Percentiles rank a stretch among this genome's conserved stretches.
phyloP scores from a whole-genome alignment of 2,797 vertebrate species.

The Anabas testudineus region DNA sequence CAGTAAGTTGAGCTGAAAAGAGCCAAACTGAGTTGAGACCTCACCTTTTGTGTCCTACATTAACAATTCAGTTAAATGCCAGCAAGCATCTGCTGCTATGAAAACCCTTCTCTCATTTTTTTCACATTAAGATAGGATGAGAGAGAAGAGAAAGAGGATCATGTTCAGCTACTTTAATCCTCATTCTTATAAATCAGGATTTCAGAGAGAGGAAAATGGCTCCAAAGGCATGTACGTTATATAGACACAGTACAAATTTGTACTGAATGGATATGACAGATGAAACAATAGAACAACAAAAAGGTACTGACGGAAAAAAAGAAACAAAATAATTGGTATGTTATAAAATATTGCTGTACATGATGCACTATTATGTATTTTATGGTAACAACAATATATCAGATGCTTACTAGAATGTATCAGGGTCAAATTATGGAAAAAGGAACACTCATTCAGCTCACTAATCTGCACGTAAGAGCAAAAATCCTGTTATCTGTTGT shows the following conservation, averaged over 20 bases:
- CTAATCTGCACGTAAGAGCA: constrained; percentile 2
- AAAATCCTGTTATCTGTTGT: constrained; percentile 28
- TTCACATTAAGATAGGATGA: constrained; percentile 31
- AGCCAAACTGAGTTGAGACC: constrained; percentile 73
- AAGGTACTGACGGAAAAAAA: neutral
- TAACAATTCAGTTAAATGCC: constrained; percentile 86
- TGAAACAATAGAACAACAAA: neutral
- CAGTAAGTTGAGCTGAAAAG: constrained; percentile 60
- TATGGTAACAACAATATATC: neutral
- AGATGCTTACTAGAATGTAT: neutral
- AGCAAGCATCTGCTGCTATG: constrained; percentile 80
- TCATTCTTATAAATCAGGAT: constrained; percentile 35
- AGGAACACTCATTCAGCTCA: constrained; percentile 1
- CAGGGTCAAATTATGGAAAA: neutral
- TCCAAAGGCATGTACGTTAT: neutral
- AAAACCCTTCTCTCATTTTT: constrained; percentile 28
- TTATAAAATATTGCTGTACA: neutral
- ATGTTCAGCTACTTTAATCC: constrained; percentile 28
- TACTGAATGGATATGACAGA: neutral
- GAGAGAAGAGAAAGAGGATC: constrained; percentile 27
- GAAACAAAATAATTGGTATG: neutral
- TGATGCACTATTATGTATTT: neutral
- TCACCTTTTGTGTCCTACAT: constrained; percentile 76
- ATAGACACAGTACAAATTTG: neutral
- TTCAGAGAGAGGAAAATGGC: neutral